A percentile compares a stretch with the other conserved stretches of the same genome.
phyloP scores from a whole-genome alignment of 2,797 vertebrate genomes.

The Pseudocheirus occidentalis region DNA sequence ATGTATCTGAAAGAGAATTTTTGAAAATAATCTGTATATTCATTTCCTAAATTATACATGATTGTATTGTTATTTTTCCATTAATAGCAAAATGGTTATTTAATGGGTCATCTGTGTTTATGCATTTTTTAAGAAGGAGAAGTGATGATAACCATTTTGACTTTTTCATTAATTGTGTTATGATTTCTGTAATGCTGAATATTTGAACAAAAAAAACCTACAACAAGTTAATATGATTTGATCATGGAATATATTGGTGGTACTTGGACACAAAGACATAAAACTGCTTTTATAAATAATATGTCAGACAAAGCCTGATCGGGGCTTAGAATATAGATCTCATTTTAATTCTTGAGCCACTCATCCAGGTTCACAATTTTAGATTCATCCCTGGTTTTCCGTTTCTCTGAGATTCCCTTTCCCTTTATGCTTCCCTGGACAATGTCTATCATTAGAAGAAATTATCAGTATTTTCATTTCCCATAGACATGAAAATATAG shows the following conservation, averaged over 20 bases:
- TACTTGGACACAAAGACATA: background rate
- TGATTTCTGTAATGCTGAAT: background rate
- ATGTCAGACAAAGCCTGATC: background rate
- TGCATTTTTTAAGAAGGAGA: background rate
- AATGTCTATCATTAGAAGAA: background rate
- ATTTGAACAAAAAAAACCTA: background rate
- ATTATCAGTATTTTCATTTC: background rate
- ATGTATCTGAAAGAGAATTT: background rate
- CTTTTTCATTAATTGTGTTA: background rate
- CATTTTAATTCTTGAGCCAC: background rate
- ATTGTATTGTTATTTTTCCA: background rate
- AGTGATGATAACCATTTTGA: background rate
- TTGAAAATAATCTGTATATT: background rate
- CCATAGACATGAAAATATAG: background rate
- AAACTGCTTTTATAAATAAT: background rate
- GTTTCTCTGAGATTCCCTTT: background rate
- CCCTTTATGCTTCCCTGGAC: background rate
- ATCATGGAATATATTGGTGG: background rate
- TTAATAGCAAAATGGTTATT: background rate
- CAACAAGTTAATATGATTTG: background rate
- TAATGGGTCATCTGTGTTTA: background rate
- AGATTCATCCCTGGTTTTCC: background rate
- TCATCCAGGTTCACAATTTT: background rate
- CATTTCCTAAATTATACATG: background rate
- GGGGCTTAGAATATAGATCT: background rate